Evolutionary conservation across 53 echinoderm and acorn worm species (phyloP).

Genomic region (Apostichopus leukothele): DNA sequence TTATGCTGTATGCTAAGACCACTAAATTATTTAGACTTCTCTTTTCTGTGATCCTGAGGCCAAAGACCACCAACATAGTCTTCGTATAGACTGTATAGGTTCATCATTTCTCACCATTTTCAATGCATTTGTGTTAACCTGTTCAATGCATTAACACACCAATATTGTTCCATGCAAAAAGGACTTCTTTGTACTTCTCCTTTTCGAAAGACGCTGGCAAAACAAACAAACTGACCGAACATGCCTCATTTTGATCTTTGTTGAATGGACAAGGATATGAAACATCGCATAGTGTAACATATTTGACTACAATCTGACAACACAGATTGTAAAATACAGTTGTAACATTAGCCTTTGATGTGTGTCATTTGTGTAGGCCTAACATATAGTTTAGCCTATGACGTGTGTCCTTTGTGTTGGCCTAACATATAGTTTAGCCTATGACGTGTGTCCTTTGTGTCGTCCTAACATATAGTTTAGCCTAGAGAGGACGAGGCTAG

Average conservation of each 20-base stretch:
- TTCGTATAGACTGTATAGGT: neutral
- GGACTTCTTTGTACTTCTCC: neutral
- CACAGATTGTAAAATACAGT: neutral
- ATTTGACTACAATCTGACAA: neutral
- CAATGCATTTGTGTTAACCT: neutral
- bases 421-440: too few relatives aligned
- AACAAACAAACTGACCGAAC: neutral
- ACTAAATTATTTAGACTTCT: too few relatives aligned
- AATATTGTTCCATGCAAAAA: neutral
- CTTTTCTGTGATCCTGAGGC: too few relatives aligned
- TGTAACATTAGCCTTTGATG: too few relatives aligned
- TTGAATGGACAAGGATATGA: neutral
- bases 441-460: too few relatives aligned
- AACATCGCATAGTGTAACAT: neutral
- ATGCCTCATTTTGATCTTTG: neutral
- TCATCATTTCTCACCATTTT: neutral
- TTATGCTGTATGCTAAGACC: too few relatives aligned
- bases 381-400: too few relatives aligned
- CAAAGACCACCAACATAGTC: neutral
- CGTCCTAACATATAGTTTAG: too few relatives aligned
- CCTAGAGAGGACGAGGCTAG: too few relatives aligned
- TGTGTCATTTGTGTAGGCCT: too few relatives aligned
- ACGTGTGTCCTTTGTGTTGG: too few relatives aligned
- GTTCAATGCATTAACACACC: neutral
- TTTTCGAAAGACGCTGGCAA: neutral